Base-by-base conservation (phyloP, 1,140 invertebrate species). In the Drosophila auraria region DNA sequence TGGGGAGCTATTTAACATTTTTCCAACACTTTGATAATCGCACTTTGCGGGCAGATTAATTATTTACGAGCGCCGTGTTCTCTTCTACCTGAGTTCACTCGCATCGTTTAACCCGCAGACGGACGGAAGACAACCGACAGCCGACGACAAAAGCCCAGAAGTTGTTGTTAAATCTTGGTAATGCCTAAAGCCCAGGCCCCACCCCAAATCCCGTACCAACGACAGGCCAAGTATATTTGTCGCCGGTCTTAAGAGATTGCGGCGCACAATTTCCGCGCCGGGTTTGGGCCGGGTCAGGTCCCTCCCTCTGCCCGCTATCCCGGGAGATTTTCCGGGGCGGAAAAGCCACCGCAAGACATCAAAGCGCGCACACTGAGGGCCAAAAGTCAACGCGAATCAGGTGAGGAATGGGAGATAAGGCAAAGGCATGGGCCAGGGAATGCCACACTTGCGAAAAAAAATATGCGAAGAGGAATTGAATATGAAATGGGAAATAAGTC, bases 21-120 rank as follows among this genome's bases (percentile, higher is more conserved):
- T 90, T 90, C 86, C 86, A 90, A 90, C 86, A 90, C 86, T 90
- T 90, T 90, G 87, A 90, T 90, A 90, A 90, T 90, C 86, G 86
- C 86, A 90, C 87, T 90, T 90, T 90, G 86, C 63, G 86, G 86
- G 79, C 86, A 90, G 86, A 90, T 89, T 90, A 89, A 89, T 89
- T 89, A 89, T 89, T 89, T 89, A 89, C 86, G 86, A 90, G 87
- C 78, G 78, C 36, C 77, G 84, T 56, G 68, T 71, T 63, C 63
- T 75, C 75, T 69, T 68, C 78, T 78, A 89, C 81, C 82, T 79
- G 82, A 62, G 78, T 83, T 77, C 66, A 65, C 66, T 73, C 71
- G 65, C 75, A 57, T 58, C 84, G 81, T 90, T 89, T 89, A 89
- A 89, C 86, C 86, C 79, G 64, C 81, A 84, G 80, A 80, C 77